These are phyloP conservation scores for Choristoneura fumiferana DNA, from an alignment of 1,140 invertebrate genomes.

Conservation along the genomic window DNA sequence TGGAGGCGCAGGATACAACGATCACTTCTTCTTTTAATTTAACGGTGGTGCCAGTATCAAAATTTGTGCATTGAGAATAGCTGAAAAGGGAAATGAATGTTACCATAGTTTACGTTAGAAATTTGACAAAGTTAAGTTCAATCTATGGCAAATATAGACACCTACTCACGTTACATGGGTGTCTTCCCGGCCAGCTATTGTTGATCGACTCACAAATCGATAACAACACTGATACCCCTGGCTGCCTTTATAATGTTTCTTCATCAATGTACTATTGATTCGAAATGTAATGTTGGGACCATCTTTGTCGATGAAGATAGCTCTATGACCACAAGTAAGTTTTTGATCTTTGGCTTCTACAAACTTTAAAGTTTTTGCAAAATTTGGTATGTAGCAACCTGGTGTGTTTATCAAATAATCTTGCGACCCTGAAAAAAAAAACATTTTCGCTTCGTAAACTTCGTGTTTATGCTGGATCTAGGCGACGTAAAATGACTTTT, in stretches of 20 bases:
- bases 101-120: neutral
- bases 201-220: conserved; percentile 32
- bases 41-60: conserved; percentile 36
- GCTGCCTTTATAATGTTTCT: conserved; percentile 29
- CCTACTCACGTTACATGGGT: neutral
- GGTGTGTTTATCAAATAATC: conserved; percentile 53
- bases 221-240: conserved; percentile 42
- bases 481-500: no score
- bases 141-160: neutral
- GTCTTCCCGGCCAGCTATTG: neutral
- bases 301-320: conserved; percentile 39
- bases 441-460: no score
- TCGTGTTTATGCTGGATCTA: no score
- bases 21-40: conserved; percentile 44
- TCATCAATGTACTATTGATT: conserved; percentile 37
- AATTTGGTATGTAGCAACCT: conserved; percentile 63
- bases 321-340: conserved; percentile 34
- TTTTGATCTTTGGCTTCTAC: conserved; percentile 29
- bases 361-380: conserved; percentile 40
- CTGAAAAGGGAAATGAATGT: conserved; percentile 29
- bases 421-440: conserved; percentile 31
- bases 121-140: no score
- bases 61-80: conserved; percentile 36
- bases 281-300: conserved; percentile 35
- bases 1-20: conserved; percentile 38